Evolutionary conservation across 2,888 invertebrate species (phyloP).

Genomic region (Apodemia duryi): DNA sequence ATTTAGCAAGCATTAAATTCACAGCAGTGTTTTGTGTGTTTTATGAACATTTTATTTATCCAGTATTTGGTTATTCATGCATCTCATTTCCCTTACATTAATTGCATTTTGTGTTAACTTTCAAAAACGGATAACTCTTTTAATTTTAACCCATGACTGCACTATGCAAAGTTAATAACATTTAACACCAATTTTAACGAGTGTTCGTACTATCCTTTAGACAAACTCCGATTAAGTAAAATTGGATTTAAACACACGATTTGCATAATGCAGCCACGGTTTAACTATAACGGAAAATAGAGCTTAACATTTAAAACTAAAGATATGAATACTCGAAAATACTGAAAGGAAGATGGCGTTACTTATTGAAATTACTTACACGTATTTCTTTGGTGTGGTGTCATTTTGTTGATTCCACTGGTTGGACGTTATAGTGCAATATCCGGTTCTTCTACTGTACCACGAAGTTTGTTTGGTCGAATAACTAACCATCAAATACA

Average conservation of each 20-base stretch:
- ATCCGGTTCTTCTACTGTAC: neutral
- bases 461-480: constrained; percentile 10
- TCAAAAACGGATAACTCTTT: neutral
- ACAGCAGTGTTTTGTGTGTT: no score
- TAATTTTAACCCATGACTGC: neutral
- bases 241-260: neutral
- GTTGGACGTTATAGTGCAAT: constrained; percentile 70
- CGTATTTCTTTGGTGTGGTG: constrained; percentile 76
- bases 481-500: neutral
- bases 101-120: neutral
- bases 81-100: neutral
- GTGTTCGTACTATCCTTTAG: neutral
- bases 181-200: neutral
- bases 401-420: constrained; percentile 60
- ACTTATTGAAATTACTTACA: constrained; percentile 56
- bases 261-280: neutral
- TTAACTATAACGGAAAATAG: constrained; percentile 18
- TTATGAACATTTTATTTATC: no score
- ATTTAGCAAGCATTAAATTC: no score
- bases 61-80: no score
- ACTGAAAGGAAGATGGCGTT: constrained; percentile 69
- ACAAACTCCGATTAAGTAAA: neutral
- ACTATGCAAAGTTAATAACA: neutral
- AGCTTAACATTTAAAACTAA: constrained; percentile 36
- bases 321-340: constrained; percentile 61